phyloP scores from a whole-genome alignment of 53 echinoderm and acorn worm species.

The Mesocentrotus franciscanus region DNA sequence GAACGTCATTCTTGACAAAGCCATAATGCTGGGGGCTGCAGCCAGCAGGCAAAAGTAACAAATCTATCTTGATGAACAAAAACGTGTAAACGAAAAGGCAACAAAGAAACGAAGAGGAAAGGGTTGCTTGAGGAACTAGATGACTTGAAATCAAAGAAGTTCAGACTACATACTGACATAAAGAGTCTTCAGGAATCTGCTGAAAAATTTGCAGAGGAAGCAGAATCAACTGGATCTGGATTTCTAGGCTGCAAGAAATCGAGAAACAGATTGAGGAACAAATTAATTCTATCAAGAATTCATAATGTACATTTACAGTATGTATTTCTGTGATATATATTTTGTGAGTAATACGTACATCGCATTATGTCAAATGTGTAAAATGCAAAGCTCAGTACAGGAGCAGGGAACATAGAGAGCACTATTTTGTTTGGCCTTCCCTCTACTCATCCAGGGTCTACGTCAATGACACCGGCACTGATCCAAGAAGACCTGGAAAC shows the following conservation, averaged over 20 bases:
- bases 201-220: slow-evolving; percentile 67
- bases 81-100: not conserved
- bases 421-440: too few species aligned
- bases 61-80: not conserved
- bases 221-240: slow-evolving; percentile 60
- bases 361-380: too few species aligned
- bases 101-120: slow-evolving; percentile 47
- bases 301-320: not conserved
- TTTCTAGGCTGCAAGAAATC: slow-evolving; percentile 21
- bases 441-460: too few species aligned
- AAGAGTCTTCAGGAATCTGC: slow-evolving; percentile 61
- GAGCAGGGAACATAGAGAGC: too few species aligned
- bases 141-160: slow-evolving; percentile 65
- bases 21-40: not conserved
- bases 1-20: too few species aligned
- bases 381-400: too few species aligned
- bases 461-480: too few species aligned
- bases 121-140: slow-evolving; percentile 65
- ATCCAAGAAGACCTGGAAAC: too few species aligned
- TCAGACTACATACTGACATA: slow-evolving; percentile 60
- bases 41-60: not conserved
- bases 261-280: slow-evolving; percentile 51
- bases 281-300: slow-evolving; percentile 30
- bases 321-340: too few species aligned
- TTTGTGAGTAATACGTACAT: too few species aligned